Evolutionary conservation across 1,140 invertebrate species (phyloP).

Genomic region (Drosophila auraria): DNA sequence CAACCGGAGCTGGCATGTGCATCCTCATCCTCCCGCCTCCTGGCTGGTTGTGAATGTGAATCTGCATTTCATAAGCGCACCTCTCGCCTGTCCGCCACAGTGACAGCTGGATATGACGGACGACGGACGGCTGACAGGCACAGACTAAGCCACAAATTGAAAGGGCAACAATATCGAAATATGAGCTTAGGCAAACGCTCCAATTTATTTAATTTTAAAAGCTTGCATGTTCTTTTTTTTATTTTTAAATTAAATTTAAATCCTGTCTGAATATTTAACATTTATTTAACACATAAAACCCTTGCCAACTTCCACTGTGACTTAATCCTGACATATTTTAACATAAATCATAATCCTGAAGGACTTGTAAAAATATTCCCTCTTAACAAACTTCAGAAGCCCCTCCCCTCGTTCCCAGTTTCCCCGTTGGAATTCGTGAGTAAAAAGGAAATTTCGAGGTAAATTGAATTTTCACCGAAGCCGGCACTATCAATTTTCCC

Average conservation of each 20-base stretch:
- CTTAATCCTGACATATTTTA: background rate
- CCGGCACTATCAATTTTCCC: constrained; percentile 7
- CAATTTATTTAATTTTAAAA: too few relatives aligned
- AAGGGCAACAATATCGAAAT: constrained; percentile 3
- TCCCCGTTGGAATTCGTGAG: too few relatives aligned
- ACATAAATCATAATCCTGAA: background rate
- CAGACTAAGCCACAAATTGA: constrained; percentile 18
- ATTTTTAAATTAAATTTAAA: too few relatives aligned
- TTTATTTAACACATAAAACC: too few relatives aligned
- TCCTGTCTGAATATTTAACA: too few relatives aligned
- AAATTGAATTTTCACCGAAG: background rate
- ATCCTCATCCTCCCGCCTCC: background rate
- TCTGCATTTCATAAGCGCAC: constrained; percentile 42
- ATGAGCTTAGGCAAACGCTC: too few relatives aligned
- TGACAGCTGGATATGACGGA: constrained; percentile 40
- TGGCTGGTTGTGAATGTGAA: background rate
- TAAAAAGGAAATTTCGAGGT: background rate
- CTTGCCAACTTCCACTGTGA: too few relatives aligned
- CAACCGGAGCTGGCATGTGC: constrained; percentile 20
- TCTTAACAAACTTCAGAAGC: background rate
- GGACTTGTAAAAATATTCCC: background rate
- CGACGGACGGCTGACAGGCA: constrained; percentile 28
- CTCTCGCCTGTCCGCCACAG: constrained; percentile 22
- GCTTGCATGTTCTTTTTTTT: too few relatives aligned
- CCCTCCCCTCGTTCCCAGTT: background rate